These are phyloP conservation scores for Chionoecetes opilio DNA, from an alignment of 1,140 invertebrate species.

Conservation along the genomic window DNA sequence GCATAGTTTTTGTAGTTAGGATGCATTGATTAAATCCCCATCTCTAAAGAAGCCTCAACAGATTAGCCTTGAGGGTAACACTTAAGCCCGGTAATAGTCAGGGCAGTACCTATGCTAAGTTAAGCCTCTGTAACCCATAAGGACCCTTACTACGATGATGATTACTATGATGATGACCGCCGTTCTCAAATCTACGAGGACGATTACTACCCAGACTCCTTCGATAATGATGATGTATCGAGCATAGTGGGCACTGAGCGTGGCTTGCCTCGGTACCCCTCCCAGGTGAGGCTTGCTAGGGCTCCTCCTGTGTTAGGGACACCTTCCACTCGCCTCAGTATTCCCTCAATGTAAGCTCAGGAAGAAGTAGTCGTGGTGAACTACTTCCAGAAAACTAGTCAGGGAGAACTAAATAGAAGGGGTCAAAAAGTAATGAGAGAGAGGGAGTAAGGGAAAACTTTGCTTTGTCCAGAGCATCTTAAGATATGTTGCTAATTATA, in stretches of 20 bases:
- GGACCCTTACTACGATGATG: slow-evolving; percentile 81
- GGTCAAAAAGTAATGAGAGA: no score
- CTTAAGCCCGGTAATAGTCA: background rate
- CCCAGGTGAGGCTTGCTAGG: slow-evolving; percentile 75
- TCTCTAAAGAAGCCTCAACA: slow-evolving; percentile 40
- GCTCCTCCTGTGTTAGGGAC: background rate
- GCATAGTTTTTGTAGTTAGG: slow-evolving; percentile 67
- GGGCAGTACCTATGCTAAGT: slow-evolving; percentile 66
- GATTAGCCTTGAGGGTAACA: slow-evolving; percentile 37
- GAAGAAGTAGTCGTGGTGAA: background rate
- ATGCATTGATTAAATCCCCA: slow-evolving; percentile 62
- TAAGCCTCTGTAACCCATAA: slow-evolving; percentile 78
- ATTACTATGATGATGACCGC: slow-evolving; percentile 77
- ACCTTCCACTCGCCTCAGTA: background rate
- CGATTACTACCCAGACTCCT: slow-evolving; percentile 79
- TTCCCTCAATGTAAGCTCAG: background rate
- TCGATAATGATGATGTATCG: slow-evolving; percentile 79
- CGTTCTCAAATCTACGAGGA: slow-evolving; percentile 71
- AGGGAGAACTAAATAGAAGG: background rate
- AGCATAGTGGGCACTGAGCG: slow-evolving; percentile 78
- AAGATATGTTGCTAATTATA: no score
- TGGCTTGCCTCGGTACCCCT: slow-evolving; percentile 77
- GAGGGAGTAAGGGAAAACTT: no score
- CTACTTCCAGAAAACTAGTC: background rate
- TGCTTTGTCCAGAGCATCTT: no score